Evolutionary conservation across 2,888 invertebrate species (phyloP), one percentile per base, ranked within the genome.

Genomic region (Thecocarcelia acutangulata): DNA sequence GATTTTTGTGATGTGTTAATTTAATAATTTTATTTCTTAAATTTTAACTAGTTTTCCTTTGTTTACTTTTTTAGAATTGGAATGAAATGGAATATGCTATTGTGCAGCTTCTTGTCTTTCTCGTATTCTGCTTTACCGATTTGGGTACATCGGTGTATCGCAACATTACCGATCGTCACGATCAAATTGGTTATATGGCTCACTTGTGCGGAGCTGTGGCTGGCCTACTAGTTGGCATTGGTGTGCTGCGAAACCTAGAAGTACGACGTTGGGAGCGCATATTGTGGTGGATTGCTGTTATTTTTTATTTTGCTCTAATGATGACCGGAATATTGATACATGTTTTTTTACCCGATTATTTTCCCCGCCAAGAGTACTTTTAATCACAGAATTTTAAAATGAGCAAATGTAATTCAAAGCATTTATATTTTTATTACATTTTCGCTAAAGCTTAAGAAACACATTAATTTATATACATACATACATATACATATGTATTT

Each of bases 61-160:
- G 9, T 28, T 19, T 70, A 5, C 12, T 58, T 19, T 80, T 84
- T 9, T 73, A 97, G 97, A 99, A 99, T 91, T 99, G 98, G 97
- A 92, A 93, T 15, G 97, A 99, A 91, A 99, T 99, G 99, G 96
- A 98, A 87, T 97, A 95, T 89, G 97, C 97, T 1, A 93, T 96
- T 84, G 92, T 96, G 9, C 96, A 98, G 87, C 92, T 98, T 24
- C 88, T 96, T 8, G 93, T 97, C 19, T 96, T 99, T 88, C 85
- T 97, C 0, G 90, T 97, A 8, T 93, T 98, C 84, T 95, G 96
- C 4, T 93, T 92, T 0, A 94, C 95, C 48, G 99, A 99, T 91
- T 92, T 97, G 61, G 96, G 97, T 21, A 95, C 97, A 12, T 98
- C 98, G 0, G 93, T 99, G 40, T 98, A 98, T 91, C 95, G 96